Percentiles rank a stretch among this genome's conserved stretches.
Conservation (phyloP, 2,113 vertebrate species). For the Xiphorhynchus elegans region DNA sequence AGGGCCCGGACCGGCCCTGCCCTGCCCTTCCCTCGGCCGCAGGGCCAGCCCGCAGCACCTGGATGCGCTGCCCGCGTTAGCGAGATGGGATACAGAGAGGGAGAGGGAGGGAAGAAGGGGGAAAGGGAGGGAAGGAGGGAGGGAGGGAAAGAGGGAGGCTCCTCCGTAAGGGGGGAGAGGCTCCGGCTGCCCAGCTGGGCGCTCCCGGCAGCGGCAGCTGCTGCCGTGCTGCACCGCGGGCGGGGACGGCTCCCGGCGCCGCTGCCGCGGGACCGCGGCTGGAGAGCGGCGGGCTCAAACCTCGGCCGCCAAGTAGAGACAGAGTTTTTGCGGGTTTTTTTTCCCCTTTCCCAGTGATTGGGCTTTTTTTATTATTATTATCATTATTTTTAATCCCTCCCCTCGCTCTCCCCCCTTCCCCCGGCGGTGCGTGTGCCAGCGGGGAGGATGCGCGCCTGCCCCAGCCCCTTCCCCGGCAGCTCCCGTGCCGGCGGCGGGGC, state of each 20-base stretch:
- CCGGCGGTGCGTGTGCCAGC: background rate
- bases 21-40: background rate
- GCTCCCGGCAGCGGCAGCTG: conserved; percentile 51
- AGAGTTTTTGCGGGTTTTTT: background rate
- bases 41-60: background rate
- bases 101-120: background rate
- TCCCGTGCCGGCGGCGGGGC: background rate
- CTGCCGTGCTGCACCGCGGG: conserved; percentile 42
- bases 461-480: background rate
- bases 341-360: background rate
- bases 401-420: background rate
- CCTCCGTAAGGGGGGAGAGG: conserved; percentile 35
- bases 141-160: conserved; percentile 28
- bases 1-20: conserved; percentile 17
- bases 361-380: background rate
- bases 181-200: conserved; percentile 51
- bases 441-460: background rate
- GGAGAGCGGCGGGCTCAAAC: background rate
- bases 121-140: background rate
- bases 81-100: background rate
- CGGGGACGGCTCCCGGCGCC: conserved; percentile 45
- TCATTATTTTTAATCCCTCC: background rate
- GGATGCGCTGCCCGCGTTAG: background rate
- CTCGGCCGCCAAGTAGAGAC: background rate
- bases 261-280: background rate